A percentile compares a stretch with the other conserved stretches of the same genome.
Conservation (phyloP, 2,888 invertebrate species). For the Ormia ochracea region DNA sequence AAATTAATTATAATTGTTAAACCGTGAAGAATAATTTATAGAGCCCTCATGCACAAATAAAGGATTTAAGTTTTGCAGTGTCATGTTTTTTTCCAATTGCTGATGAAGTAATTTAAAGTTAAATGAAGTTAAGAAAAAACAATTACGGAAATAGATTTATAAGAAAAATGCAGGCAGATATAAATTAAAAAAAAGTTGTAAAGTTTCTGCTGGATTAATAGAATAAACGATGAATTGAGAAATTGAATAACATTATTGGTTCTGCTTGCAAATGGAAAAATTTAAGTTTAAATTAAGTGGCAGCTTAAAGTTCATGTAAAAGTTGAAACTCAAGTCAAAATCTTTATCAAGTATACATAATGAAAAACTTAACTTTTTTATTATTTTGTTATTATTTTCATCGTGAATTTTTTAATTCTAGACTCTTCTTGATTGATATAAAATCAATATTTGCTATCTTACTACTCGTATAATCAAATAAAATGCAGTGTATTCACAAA, state of each 20-base stretch:
- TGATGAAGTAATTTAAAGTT: slow-evolving; percentile 10
- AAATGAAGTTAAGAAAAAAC: slow-evolving; percentile 8
- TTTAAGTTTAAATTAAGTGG: not conserved
- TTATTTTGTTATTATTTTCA: no score
- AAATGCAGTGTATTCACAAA: not conserved
- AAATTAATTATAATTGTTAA: slow-evolving; percentile 42
- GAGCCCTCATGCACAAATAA: not conserved
- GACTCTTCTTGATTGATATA: not conserved
- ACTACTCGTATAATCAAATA: not conserved
- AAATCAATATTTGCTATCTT: not conserved
- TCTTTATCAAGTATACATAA: no score
- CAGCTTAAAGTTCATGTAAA: not conserved
- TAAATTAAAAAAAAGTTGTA: not conserved
- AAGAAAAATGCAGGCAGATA: not conserved
- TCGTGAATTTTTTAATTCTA: no score
- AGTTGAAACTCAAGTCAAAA: not conserved
- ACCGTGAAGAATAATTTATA: not conserved
- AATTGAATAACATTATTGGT: not conserved
- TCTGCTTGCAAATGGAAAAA: not conserved
- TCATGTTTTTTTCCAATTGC: not conserved
- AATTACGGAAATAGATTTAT: not conserved
- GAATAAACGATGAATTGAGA: not conserved
- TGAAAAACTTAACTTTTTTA: no score
- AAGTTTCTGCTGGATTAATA: not conserved
- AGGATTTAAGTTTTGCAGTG: not conserved